Conservation (phyloP, 92 coral and sea anemone species). For the Virgularia gustaviana region DNA sequence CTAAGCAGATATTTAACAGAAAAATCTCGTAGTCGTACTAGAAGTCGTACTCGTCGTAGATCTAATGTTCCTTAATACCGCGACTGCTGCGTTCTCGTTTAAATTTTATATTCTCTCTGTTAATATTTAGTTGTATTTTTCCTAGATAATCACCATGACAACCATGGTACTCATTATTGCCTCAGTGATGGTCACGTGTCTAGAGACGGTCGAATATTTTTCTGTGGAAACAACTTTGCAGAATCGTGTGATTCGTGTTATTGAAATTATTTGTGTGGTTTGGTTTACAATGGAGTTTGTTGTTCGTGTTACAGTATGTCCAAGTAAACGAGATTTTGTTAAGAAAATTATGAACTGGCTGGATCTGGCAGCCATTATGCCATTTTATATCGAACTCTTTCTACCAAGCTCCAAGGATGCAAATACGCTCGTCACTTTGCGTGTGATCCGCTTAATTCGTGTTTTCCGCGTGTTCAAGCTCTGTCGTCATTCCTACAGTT, state of each 20-base stretch:
- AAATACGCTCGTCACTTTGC: conserved; percentile 75
- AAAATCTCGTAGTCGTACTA: too few relatives aligned
- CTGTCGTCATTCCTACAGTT: conserved; percentile 96
- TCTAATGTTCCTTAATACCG: too few relatives aligned
- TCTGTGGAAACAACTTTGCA: conserved; percentile 50
- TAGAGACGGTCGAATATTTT: conserved; percentile 85
- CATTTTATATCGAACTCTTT: conserved; percentile 70
- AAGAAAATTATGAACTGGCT: conserved; percentile 98
- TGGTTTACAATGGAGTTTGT: conserved; percentile 83
- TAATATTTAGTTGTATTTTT: background rate
- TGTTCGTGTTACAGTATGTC: conserved; percentile 67
- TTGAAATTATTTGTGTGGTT: conserved; percentile 77
- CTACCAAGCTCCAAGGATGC: conserved; percentile 68
- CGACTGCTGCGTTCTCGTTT: too few relatives aligned
- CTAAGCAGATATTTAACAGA: too few relatives aligned
- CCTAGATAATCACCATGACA: conserved; percentile 72
- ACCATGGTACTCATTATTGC: conserved; percentile 75
- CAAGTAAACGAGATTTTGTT: conserved; percentile 70
- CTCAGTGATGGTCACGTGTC: conserved; percentile 80
- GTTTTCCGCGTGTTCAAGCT: conserved; percentile 89
- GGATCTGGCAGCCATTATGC: conserved; percentile 88
- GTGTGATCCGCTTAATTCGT: conserved; percentile 86
- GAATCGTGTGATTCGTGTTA: conserved; percentile 47
- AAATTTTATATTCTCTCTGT: background rate
- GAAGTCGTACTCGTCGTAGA: too few relatives aligned